phyloP scores from a whole-genome alignment of 2,888 invertebrate genomes.

The Quadroppia sp. region DNA sequence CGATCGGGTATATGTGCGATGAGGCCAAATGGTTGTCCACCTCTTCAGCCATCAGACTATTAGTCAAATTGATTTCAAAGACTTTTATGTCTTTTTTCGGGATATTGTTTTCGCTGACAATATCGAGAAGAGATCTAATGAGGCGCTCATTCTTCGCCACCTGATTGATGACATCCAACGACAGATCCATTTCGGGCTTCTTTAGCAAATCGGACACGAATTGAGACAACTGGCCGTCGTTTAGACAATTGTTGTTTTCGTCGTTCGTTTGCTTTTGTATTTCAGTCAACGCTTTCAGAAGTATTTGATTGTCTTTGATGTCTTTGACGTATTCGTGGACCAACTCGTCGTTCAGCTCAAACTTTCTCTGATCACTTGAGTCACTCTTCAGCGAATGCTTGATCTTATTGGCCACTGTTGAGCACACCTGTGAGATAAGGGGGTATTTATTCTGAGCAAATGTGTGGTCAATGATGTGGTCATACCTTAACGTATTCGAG shows the following conservation, averaged over 20 bases:
- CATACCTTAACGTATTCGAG: slow-evolving; percentile 41
- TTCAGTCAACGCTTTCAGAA: not conserved
- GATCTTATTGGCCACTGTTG: slow-evolving; percentile 18
- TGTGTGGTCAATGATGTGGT: too few relatives aligned
- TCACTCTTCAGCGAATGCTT: not conserved
- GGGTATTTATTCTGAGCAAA: too few relatives aligned
- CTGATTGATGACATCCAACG: slow-evolving; percentile 34
- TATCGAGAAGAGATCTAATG: slow-evolving; percentile 59
- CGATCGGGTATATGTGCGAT: slow-evolving; percentile 45
- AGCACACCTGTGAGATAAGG: not conserved
- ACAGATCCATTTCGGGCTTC: slow-evolving; percentile 35
- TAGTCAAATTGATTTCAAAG: slow-evolving; percentile 59
- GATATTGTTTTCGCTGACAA: slow-evolving; percentile 71
- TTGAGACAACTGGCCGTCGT: not conserved
- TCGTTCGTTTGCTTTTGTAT: not conserved
- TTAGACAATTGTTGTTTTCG: not conserved
- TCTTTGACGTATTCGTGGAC: not conserved
- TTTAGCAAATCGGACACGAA: too few relatives aligned
- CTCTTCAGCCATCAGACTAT: slow-evolving; percentile 7
- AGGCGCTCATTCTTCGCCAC: slow-evolving; percentile 47
- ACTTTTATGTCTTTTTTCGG: slow-evolving; percentile 64
- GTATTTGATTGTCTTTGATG: not conserved
- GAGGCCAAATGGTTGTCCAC: slow-evolving; percentile 39
- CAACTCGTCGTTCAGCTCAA: not conserved
- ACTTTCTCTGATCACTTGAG: not conserved